A percentile compares a stretch with the other conserved stretches of the same genome.
These are phyloP conservation scores for Acanthurus tractus DNA, from an alignment of 2,797 vertebrate species.

Conservation along the genomic window DNA sequence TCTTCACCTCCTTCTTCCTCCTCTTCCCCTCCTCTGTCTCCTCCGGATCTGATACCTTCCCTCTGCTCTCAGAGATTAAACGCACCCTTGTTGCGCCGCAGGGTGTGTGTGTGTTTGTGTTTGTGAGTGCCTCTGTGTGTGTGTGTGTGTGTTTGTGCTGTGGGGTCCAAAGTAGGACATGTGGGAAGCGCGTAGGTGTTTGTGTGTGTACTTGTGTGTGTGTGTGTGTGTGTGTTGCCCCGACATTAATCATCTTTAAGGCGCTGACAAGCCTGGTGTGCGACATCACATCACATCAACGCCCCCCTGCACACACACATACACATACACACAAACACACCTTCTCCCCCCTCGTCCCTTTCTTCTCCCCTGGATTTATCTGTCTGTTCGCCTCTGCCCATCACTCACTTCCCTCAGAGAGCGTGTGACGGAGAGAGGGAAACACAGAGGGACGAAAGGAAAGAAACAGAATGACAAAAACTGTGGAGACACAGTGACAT, in stretches of 20 bases:
- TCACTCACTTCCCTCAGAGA: constrained; percentile 88
- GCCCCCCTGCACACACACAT: constrained; percentile 18
- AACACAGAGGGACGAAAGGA: constrained; percentile 53
- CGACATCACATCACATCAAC: constrained; percentile 75
- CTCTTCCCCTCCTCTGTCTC: constrained; percentile 36
- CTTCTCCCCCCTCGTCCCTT: constrained; percentile 40
- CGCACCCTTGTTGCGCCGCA: constrained; percentile 71
- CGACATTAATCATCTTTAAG: constrained; percentile 99
- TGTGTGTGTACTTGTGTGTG: background rate
- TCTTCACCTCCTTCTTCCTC: constrained; percentile 42
- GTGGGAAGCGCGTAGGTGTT: constrained; percentile 3
- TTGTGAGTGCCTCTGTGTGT: constrained; percentile 46
- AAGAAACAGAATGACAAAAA: constrained; percentile 34
- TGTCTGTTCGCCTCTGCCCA: constrained; percentile 85
- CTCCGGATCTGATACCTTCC: constrained; percentile 52
- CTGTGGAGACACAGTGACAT: constrained; percentile 13
- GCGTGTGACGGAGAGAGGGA: constrained; percentile 59
- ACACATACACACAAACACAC: background rate
- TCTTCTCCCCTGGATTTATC: constrained; percentile 88
- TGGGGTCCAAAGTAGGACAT: constrained; percentile 67
- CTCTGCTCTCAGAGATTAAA: constrained; percentile 92
- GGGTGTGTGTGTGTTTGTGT: constrained; percentile 44
- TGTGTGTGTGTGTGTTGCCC: constrained; percentile 83
- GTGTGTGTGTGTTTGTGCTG: constrained; percentile 58
- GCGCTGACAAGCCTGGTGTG: constrained; percentile 93